Conservation (phyloP, 2,888 invertebrate genomes). For the Hybos culiciformis region DNA sequence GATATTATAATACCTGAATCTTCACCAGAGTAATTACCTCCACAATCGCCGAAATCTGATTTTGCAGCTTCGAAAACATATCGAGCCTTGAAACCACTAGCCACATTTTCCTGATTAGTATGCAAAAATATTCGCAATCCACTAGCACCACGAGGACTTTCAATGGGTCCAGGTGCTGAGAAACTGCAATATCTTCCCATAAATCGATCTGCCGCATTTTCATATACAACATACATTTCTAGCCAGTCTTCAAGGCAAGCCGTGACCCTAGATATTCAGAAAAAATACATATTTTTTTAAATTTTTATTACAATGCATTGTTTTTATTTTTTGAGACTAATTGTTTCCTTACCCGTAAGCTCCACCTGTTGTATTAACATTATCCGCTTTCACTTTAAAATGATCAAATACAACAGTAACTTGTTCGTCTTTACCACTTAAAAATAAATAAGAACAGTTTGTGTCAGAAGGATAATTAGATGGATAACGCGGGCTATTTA, state of each 20-base stretch:
- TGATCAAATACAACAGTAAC: constrained; percentile 83
- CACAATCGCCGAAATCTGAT: constrained; percentile 85
- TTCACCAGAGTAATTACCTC: constrained; percentile 74
- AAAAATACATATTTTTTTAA: neutral
- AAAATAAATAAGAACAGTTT: constrained; percentile 85
- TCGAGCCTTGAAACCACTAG: constrained; percentile 90
- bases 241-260: constrained; percentile 88
- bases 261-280: constrained; percentile 40
- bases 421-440: constrained; percentile 75
- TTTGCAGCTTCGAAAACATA: constrained; percentile 86
- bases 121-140: constrained; percentile 80
- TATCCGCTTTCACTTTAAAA: constrained; percentile 76
- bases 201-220: constrained; percentile 66
- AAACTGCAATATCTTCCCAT: constrained; percentile 85
- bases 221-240: constrained; percentile 81
- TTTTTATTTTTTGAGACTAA: neutral
- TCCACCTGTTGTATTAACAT: constrained; percentile 60
- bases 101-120: constrained; percentile 74
- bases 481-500: constrained; percentile 93
- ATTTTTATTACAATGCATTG: neutral
- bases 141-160: constrained; percentile 77
- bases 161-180: constrained; percentile 88
- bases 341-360: constrained; percentile 49
- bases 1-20: constrained; percentile 75
- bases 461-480: constrained; percentile 92